Evolutionary conservation across 2,113 vertebrate species (phyloP).

Genomic region (Macquaria ambigua): DNA sequence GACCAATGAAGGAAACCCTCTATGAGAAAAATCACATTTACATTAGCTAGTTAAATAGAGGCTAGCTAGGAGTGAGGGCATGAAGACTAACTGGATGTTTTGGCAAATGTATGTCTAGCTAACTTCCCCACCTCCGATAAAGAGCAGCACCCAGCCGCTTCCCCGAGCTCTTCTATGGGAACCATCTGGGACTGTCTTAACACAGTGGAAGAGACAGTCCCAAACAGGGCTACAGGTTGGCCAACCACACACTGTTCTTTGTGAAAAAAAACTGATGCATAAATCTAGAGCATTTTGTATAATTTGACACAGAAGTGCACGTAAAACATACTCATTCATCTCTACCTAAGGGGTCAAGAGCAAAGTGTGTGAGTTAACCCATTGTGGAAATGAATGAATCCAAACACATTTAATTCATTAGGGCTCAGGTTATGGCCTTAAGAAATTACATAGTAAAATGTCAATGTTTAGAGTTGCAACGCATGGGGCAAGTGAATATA

Average conservation of each 20-base stretch:
- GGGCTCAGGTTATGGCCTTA: neutral
- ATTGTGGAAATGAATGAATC: neutral
- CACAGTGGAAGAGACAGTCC: neutral
- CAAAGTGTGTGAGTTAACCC: neutral
- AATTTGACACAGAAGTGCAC: neutral
- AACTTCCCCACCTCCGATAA: neutral
- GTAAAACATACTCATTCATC: neutral
- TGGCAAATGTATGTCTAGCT: neutral
- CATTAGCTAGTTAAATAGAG: neutral
- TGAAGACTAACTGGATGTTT: neutral
- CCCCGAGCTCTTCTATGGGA: neutral
- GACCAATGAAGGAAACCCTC: neutral
- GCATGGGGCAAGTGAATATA: neutral
- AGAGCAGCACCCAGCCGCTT: neutral
- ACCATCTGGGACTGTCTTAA: neutral
- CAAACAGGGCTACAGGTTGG: neutral
- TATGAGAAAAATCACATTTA: neutral
- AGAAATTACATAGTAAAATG: neutral
- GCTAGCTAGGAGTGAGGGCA: neutral
- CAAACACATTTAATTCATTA: neutral
- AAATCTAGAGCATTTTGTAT: neutral
- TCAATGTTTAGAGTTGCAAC: neutral
- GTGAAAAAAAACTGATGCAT: neutral
- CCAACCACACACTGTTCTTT: neutral
- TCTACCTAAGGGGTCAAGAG: neutral